Percentiles rank a stretch among this genome's conserved stretches.
Evolutionary conservation across 1,140 invertebrate genomes (phyloP).

Genomic region (Oreohelix idahoensis): DNA sequence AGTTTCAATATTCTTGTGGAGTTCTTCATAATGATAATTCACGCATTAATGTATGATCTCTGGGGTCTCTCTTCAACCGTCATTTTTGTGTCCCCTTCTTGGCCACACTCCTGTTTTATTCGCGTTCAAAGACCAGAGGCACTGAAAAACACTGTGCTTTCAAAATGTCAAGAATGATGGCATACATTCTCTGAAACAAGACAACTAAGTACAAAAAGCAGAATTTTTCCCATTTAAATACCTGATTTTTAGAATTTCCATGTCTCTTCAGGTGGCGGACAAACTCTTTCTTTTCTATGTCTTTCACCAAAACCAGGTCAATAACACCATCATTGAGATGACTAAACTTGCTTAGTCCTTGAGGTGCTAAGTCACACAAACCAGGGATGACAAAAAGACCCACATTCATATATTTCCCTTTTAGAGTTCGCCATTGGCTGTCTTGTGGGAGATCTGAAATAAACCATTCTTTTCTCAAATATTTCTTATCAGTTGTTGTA

Average conservation of each 20-base stretch:
- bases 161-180: too few species aligned
- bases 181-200: too few species aligned
- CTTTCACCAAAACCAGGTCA: slow-evolving; percentile 67
- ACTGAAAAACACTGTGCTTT: too few species aligned
- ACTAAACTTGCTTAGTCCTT: slow-evolving; percentile 66
- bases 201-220: too few species aligned
- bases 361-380: slow-evolving; percentile 60
- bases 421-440: slow-evolving; percentile 57
- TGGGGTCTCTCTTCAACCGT: too few species aligned
- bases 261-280: slow-evolving; percentile 67
- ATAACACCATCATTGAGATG: slow-evolving; percentile 69
- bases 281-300: slow-evolving; percentile 65
- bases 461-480: not conserved
- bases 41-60: too few species aligned
- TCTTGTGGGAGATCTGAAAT: slow-evolving; percentile 46
- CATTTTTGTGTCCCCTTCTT: too few species aligned
- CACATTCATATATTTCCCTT: slow-evolving; percentile 63
- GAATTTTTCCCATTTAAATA: slow-evolving; percentile 38
- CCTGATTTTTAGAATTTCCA: slow-evolving; percentile 71
- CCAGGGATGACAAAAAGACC: slow-evolving; percentile 59
- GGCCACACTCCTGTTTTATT: too few species aligned
- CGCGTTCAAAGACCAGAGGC: too few species aligned
- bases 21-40: too few species aligned
- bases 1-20: too few species aligned
- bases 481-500: too few species aligned